Conservation (phyloP, 2,797 vertebrate genomes). For the Phaenicophaeus curvirostris region DNA sequence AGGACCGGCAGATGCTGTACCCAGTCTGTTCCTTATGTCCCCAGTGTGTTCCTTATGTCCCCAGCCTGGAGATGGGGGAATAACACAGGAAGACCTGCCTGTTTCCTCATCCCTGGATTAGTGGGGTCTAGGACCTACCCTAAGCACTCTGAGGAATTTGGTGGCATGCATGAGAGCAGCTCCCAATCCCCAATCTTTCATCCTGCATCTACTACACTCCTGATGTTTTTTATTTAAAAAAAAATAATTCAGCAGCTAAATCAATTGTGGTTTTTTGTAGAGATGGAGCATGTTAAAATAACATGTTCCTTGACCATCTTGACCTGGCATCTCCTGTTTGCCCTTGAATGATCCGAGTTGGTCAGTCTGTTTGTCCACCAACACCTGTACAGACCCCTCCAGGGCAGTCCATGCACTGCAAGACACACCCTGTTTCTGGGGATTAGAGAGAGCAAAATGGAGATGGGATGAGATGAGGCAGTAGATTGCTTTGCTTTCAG, state of each 20-base stretch:
- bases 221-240: neutral
- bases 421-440: neutral
- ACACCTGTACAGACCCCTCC: accelerated
- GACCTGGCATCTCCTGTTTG: neutral
- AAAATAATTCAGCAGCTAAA: neutral
- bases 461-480: conserved; percentile 37
- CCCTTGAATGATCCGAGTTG: accelerated
- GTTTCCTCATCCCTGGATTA: neutral
- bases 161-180: neutral
- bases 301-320: neutral
- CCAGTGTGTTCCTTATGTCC: neutral
- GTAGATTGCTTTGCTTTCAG: conserved; percentile 28
- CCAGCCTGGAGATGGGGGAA: neutral
- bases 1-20: neutral
- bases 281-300: neutral
- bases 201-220: neutral
- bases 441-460: conserved; percentile 21
- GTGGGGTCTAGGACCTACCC: neutral
- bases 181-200: neutral
- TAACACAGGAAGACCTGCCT: neutral
- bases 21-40: neutral
- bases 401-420: neutral
- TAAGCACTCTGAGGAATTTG: neutral
- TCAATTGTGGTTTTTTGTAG: neutral
- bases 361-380: neutral